Evolutionary conservation across 2,888 invertebrate genomes (phyloP).

Genomic region (Pyrocoelia pectoralis): DNA sequence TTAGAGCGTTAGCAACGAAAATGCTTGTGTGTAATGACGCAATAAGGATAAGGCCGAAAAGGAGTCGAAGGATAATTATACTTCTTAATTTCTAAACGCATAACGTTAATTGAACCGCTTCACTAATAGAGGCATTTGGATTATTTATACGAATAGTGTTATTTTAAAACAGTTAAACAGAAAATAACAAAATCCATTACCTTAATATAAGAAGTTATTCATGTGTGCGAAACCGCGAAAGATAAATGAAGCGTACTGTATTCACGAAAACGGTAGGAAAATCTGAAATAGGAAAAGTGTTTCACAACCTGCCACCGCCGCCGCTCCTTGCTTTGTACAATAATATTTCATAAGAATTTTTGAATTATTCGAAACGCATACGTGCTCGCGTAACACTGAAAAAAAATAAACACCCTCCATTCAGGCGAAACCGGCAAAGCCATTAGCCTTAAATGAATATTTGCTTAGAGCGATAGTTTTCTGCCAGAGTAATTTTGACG

Average conservation of each 20-base stretch:
- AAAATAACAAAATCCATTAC: constrained; percentile 21
- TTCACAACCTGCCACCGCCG: background rate
- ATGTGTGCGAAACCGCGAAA: background rate
- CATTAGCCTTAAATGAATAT: background rate
- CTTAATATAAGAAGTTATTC: constrained; percentile 22
- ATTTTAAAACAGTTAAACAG: background rate
- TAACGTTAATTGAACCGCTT: background rate
- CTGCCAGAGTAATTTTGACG: background rate
- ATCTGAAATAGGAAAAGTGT: background rate
- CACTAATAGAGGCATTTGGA: background rate
- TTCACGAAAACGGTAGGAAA: background rate
- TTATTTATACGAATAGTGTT: background rate
- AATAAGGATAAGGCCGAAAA: background rate
- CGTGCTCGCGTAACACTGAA: background rate
- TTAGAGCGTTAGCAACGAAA: background rate
- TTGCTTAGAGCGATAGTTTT: background rate
- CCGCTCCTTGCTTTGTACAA: background rate
- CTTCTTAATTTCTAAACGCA: background rate
- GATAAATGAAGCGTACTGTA: constrained; percentile 6
- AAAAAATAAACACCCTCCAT: background rate
- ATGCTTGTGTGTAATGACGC: background rate
- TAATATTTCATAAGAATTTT: no score
- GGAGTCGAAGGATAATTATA: background rate
- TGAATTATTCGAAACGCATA: background rate
- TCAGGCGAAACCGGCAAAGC: background rate